Evolutionary conservation across 2,888 invertebrate species (phyloP).

Genomic region (Empis livida): DNA sequence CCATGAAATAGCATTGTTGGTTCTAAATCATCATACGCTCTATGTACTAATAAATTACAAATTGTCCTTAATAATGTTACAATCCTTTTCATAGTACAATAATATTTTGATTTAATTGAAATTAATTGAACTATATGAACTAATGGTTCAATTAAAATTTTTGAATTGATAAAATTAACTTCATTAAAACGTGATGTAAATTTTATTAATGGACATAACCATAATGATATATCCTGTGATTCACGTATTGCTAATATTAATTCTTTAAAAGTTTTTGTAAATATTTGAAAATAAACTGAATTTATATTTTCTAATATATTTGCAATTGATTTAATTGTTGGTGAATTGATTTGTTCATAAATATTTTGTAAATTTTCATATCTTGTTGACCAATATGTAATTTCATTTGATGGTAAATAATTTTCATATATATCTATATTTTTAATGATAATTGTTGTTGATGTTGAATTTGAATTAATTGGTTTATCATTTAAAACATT

Average conservation of each 20-base stretch:
- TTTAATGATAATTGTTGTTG: slow-evolving; percentile 1
- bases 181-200: slow-evolving; percentile 45
- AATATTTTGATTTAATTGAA: slow-evolving; percentile 76
- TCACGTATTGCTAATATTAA: slow-evolving; percentile 64
- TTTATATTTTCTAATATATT: slow-evolving; percentile 60
- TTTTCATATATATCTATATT: slow-evolving; percentile 44
- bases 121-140: slow-evolving; percentile 74
- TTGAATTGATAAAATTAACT: slow-evolving; percentile 53
- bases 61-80: slow-evolving; percentile 66
- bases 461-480: slow-evolving; percentile 8
- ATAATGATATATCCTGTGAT: slow-evolving; percentile 70
- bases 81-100: slow-evolving; percentile 50
- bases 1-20: slow-evolving; percentile 73
- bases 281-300: slow-evolving; percentile 68
- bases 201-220: slow-evolving; percentile 58
- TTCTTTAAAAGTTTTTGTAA: slow-evolving; percentile 65
- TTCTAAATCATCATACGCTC: slow-evolving; percentile 63
- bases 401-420: slow-evolving; percentile 59
- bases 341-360: slow-evolving; percentile 70
- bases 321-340: slow-evolving; percentile 69
- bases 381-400: slow-evolving; percentile 70
- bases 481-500: slow-evolving; percentile 24
- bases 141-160: slow-evolving; percentile 49
- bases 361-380: slow-evolving; percentile 74
- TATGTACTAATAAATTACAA: slow-evolving; percentile 67